phyloP scores from a whole-genome alignment of 2,888 invertebrate species.

The Phymatocera aterrima region DNA sequence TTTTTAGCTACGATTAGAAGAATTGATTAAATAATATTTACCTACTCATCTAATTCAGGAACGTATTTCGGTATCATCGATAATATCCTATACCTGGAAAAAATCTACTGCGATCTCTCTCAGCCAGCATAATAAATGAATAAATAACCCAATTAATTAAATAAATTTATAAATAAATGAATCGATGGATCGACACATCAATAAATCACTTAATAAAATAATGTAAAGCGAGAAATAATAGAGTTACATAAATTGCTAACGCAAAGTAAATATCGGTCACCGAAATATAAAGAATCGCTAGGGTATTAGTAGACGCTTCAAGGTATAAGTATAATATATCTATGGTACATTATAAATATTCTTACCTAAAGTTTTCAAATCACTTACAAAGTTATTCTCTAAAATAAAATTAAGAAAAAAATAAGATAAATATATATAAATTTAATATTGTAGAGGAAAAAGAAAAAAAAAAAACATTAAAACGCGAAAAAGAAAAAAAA shows the following conservation, averaged over 20 bases:
- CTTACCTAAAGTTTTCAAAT: conserved; percentile 34
- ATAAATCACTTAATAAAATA: not conserved
- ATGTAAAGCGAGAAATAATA: conserved; percentile 3
- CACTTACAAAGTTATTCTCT: conserved; percentile 63
- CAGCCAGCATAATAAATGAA: conserved; percentile 8
- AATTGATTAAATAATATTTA: not conserved
- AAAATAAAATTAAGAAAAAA: conserved; percentile 57
- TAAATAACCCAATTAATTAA: not conserved
- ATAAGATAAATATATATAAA: conserved; percentile 54
- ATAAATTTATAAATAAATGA: not conserved
- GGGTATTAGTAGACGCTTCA: conserved; percentile 72
- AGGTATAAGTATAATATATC: too few relatives aligned
- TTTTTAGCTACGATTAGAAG: conserved; percentile 15
- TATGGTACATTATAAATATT: too few relatives aligned
- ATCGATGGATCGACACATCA: too few relatives aligned
- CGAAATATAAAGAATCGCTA: conserved; percentile 64
- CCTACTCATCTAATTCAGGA: too few relatives aligned
- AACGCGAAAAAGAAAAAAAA: not conserved
- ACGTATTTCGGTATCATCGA: conserved; percentile 21
- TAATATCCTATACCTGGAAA: not conserved
- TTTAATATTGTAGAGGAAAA: conserved; percentile 55
- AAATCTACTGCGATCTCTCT: not conserved
- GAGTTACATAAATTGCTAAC: not conserved
- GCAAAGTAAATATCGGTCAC: not conserved
- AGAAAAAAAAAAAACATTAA: not conserved